Conservation (phyloP, 2,797 vertebrate species). For the Pangasius larnaudii region DNA sequence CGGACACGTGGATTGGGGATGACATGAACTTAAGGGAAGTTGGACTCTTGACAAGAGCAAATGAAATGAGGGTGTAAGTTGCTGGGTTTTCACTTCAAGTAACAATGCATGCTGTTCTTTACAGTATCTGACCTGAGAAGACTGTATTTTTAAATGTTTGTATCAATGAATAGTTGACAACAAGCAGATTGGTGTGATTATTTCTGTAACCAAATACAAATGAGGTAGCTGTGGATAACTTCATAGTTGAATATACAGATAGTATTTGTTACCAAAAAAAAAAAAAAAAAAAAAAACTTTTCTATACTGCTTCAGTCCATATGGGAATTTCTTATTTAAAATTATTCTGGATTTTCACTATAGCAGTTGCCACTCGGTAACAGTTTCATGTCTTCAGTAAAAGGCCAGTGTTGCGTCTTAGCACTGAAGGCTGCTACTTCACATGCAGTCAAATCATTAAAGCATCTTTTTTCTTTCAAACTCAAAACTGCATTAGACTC, state of each 20-base stretch:
- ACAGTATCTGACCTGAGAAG: conserved; percentile 43
- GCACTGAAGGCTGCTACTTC: neutral
- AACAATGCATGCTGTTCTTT: conserved; percentile 30
- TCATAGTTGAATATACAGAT: conserved; percentile 62
- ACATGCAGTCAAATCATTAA: conserved; percentile 5
- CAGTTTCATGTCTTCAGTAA: conserved; percentile 38
- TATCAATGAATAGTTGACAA: conserved; percentile 39
- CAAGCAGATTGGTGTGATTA: conserved; percentile 40
- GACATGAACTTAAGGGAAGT: neutral
- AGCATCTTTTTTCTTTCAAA: conserved; percentile 4
- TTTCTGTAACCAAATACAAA: conserved; percentile 49
- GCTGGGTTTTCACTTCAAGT: conserved; percentile 38
- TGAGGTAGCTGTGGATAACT: conserved; percentile 62
- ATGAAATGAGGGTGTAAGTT: conserved; percentile 5
- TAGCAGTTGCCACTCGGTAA: neutral
- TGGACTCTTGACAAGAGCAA: conserved; percentile 26
- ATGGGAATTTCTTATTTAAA: neutral
- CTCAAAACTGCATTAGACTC: neutral
- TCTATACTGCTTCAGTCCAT: neutral
- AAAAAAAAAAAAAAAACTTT: neutral
- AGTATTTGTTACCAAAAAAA: conserved; percentile 42
- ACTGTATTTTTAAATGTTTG: neutral
- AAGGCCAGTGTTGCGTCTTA: conserved; percentile 24
- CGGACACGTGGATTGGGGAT: neutral
- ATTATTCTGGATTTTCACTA: neutral